Evolutionary conservation across 1,140 invertebrate genomes (phyloP).

Genomic region (Diachasmimorpha longicaudata): DNA sequence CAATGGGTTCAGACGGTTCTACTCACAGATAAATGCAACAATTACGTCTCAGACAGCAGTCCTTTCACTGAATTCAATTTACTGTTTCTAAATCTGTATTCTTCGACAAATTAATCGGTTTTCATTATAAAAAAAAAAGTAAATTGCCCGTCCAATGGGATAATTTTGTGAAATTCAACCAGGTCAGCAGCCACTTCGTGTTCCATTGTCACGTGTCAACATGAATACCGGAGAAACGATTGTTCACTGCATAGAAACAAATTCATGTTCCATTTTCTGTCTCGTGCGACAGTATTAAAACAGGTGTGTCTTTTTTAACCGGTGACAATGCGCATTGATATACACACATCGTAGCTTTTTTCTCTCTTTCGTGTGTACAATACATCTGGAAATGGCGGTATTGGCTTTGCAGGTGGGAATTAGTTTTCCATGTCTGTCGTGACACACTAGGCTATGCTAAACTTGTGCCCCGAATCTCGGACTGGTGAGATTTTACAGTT

Average conservation of each 20-base stretch:
- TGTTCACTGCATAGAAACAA: background rate
- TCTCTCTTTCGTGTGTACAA: background rate
- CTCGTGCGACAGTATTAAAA: background rate
- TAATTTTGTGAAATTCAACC: background rate
- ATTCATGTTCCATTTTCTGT: constrained; percentile 11
- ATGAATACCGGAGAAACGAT: background rate
- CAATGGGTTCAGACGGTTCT: no score
- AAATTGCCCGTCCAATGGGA: background rate
- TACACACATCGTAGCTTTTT: background rate
- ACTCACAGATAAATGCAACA: background rate
- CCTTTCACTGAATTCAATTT: no score
- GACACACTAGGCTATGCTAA: constrained; percentile 56
- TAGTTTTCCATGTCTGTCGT: constrained; percentile 57
- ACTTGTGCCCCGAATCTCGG: constrained; percentile 51
- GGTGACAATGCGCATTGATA: constrained; percentile 13
- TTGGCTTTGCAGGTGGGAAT: constrained; percentile 51
- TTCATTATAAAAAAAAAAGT: no score
- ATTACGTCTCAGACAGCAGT: background rate
- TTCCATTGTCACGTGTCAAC: background rate
- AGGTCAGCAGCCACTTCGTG: background rate
- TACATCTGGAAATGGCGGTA: constrained; percentile 1
- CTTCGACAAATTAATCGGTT: no score
- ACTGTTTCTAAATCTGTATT: no score
- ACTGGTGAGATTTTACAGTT: background rate
- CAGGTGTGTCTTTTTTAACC: background rate